A percentile compares a stretch with the other conserved stretches of the same genome.
Conservation (phyloP, 1,140 invertebrate genomes). For the Lasioglossum baleicum region DNA sequence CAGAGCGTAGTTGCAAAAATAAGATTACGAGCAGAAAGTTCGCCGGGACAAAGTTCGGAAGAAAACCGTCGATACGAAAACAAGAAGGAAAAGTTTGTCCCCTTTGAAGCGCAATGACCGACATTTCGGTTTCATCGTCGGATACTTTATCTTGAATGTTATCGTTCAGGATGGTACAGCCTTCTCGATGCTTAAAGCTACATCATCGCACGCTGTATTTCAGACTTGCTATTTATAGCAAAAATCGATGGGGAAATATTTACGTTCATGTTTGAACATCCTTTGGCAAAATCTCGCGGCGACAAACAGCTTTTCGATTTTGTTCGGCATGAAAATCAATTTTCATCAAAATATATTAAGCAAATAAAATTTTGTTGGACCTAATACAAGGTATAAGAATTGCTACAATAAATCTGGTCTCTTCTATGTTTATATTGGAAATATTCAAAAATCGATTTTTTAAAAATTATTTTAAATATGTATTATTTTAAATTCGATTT, state of each 20-base stretch:
- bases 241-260: background rate
- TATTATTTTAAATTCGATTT: too few relatives aligned
- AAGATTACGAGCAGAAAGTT: slow-evolving; percentile 17
- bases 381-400: too few relatives aligned
- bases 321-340: too few relatives aligned
- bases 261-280: background rate
- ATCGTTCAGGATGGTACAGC: background rate
- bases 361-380: too few relatives aligned
- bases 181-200: background rate
- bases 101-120: slow-evolving; percentile 8
- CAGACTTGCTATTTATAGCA: background rate
- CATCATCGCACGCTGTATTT: background rate
- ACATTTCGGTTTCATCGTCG: slow-evolving; percentile 13
- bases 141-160: background rate
- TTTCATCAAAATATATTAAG: too few relatives aligned
- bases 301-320: too few relatives aligned
- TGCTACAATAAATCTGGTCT: too few relatives aligned
- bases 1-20: slow-evolving; percentile 19
- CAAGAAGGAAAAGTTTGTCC: background rate
- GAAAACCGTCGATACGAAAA: slow-evolving; percentile 18
- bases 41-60: background rate
- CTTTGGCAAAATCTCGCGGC: background rate
- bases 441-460: too few relatives aligned
- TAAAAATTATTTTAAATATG: too few relatives aligned
- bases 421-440: too few relatives aligned